Conservation (phyloP, 2,888 invertebrate species). For the Oegoconia quadripuncta region DNA sequence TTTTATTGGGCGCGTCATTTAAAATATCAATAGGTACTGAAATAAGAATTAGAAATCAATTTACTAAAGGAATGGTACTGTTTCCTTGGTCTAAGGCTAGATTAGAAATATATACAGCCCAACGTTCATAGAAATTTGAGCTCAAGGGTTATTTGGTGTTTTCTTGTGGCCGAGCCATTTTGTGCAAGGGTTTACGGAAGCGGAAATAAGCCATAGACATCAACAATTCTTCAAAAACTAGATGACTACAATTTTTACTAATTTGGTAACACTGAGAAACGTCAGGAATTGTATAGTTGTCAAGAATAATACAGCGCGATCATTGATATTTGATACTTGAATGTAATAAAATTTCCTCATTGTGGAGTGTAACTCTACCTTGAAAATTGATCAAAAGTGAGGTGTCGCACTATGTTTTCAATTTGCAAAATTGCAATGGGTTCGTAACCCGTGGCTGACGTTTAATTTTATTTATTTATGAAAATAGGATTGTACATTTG, state of each 20-base stretch:
- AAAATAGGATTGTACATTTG: conserved; percentile 71
- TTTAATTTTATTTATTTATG: conserved; percentile 76
- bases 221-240: not conserved
- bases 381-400: conserved; percentile 43
- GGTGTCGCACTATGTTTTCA: conserved; percentile 65
- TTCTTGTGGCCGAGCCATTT: no score
- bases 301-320: conserved; percentile 48
- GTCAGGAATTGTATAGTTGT: conserved; percentile 71
- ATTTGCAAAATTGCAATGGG: conserved; percentile 74
- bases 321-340: conserved; percentile 48
- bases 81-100: no score
- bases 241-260: not conserved
- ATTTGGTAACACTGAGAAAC: conserved; percentile 40
- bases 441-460: conserved; percentile 77
- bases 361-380: conserved; percentile 22
- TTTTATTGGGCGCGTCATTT: no score
- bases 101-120: no score
- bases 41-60: no score
- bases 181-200: no score
- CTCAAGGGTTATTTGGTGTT: no score
- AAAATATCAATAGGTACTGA: no score
- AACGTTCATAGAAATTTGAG: no score
- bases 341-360: conserved; percentile 26
- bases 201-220: no score
- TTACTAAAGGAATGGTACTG: no score